phyloP scores from a whole-genome alignment of 35 echinoderm and acorn worm species.

The Ophioderma brevispina region DNA sequence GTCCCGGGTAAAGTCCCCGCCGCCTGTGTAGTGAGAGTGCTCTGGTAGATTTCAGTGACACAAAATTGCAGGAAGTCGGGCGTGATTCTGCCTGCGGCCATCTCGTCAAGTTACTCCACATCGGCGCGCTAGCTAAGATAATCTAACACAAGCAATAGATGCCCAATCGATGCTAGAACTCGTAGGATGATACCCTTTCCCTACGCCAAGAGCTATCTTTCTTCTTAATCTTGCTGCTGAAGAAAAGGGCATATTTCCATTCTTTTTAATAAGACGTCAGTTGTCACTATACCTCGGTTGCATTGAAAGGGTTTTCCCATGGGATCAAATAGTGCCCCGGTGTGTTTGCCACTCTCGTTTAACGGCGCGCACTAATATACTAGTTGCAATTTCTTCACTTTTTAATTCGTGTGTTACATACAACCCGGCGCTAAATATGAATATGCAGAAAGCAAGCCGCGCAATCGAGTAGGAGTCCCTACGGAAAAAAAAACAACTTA shows the following conservation, averaged over 20 bases:
- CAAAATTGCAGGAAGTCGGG: neutral
- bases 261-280: neutral
- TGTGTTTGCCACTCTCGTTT: no score
- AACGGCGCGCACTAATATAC: neutral
- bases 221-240: neutral
- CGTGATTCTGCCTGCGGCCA: neutral
- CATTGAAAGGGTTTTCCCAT: neutral
- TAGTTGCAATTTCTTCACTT: neutral
- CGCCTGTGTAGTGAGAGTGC: neutral
- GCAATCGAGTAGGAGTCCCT: neutral
- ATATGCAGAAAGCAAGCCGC: neutral
- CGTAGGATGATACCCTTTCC: neutral
- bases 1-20: neutral
- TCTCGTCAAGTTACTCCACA: neutral
- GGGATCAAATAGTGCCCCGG: no score
- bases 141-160: conserved; percentile 10
- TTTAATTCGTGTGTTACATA: neutral
- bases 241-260: neutral
- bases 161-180: neutral
- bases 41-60: neutral
- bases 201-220: neutral
- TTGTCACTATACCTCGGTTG: neutral
- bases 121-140: neutral
- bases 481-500: neutral
- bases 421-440: neutral